Evolutionary conservation across 1,140 invertebrate species (phyloP).

Genomic region (Chironomus striatipennis): DNA sequence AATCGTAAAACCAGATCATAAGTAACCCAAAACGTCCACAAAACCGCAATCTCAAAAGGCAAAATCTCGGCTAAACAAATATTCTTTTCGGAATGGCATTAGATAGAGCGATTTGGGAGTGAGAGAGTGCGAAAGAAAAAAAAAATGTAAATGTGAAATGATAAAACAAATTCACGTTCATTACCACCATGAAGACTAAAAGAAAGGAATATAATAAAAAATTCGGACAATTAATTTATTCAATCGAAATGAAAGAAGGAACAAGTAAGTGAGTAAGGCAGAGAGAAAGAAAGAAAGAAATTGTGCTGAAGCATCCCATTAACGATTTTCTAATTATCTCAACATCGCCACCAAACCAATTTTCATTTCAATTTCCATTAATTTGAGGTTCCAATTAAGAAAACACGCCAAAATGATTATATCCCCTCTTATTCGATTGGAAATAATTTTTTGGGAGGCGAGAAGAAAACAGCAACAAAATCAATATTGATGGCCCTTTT

Average conservation of each 20-base stretch:
- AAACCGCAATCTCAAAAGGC: too few species aligned
- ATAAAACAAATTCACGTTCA: constrained; percentile 19
- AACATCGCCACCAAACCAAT: constrained; percentile 11
- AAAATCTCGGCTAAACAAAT: too few species aligned
- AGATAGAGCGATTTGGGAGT: not conserved
- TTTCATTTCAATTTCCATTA: constrained; percentile 22
- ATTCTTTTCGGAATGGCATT: not conserved
- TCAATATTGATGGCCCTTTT: not conserved
- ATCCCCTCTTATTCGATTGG: not conserved
- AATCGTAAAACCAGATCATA: too few species aligned
- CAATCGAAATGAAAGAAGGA: not conserved
- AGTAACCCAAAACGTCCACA: too few species aligned
- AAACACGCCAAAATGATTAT: not conserved
- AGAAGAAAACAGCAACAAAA: not conserved
- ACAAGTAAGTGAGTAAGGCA: too few species aligned
- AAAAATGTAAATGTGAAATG: constrained; percentile 7
- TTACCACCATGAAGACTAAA: not conserved
- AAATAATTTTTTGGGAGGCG: not conserved
- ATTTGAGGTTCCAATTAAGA: constrained; percentile 18
- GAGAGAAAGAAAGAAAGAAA: not conserved
- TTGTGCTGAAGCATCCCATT: not conserved
- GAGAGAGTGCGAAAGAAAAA: not conserved
- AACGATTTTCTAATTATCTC: constrained; percentile 22
- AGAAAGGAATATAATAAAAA: not conserved
- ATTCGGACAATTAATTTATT: constrained; percentile 13